Evolutionary conservation across 53 echinoderm and acorn worm genomes (phyloP).

Genomic region (Crossaster papposus): DNA sequence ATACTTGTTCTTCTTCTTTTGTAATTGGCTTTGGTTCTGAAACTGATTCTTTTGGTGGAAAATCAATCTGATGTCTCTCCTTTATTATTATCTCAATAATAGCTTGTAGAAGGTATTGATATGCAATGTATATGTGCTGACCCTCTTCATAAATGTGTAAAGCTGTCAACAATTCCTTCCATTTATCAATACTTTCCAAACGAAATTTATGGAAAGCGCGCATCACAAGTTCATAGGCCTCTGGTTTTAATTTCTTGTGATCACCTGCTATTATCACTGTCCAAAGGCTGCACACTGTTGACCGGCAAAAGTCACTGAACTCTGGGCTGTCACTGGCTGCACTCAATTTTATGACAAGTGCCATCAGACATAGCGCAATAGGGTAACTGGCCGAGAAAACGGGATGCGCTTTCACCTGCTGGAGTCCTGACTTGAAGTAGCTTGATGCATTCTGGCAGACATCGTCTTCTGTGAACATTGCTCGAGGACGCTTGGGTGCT

Average conservation of each 20-base stretch:
- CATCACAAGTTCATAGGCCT: background rate
- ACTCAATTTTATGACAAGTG: background rate
- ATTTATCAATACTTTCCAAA: background rate
- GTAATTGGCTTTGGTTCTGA: background rate
- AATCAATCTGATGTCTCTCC: background rate
- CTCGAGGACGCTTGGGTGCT: too few relatives aligned
- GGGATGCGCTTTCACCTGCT: too few relatives aligned
- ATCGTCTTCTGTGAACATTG: too few relatives aligned
- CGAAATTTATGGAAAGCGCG: background rate
- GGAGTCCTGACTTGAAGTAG: too few relatives aligned
- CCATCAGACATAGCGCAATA: background rate
- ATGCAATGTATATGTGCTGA: background rate
- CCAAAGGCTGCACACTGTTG: background rate
- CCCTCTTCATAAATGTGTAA: background rate
- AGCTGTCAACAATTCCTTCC: background rate
- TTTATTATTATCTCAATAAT: background rate
- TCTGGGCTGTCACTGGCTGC: background rate
- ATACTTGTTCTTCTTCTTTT: background rate
- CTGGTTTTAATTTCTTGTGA: background rate
- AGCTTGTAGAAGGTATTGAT: conserved; percentile 9
- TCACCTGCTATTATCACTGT: background rate
- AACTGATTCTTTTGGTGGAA: background rate
- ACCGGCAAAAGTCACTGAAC: background rate
- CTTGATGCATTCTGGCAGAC: too few relatives aligned
- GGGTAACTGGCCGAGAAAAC: background rate